These are phyloP conservation scores for Microctenopoma steveboyesi DNA, from an alignment of 2,797 vertebrate genomes.

Conservation along the genomic window DNA sequence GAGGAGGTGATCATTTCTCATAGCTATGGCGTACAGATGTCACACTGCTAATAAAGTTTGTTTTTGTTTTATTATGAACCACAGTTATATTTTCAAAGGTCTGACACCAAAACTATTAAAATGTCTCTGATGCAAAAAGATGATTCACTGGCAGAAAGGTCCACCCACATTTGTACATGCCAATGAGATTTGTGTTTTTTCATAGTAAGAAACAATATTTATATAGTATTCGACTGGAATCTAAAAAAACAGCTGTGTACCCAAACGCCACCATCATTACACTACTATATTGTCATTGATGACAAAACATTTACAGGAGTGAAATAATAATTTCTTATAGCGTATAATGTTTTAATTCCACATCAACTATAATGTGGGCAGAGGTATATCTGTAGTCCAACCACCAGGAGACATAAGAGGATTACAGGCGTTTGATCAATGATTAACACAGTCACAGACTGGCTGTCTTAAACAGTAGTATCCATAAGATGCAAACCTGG, in stretches of 20 bases:
- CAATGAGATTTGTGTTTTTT: slow-evolving; percentile 19
- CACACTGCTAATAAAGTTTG: slow-evolving; percentile 11
- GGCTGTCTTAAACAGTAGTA: slow-evolving; percentile 19
- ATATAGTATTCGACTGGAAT: slow-evolving; percentile 3
- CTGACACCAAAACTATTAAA: slow-evolving; percentile 11
- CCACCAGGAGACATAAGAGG: slow-evolving; percentile 1
- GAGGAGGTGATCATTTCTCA: slow-evolving; percentile 22
- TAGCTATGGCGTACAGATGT: background rate
- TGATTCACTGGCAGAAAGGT: slow-evolving; percentile 12
- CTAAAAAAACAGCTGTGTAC: slow-evolving; percentile 10
- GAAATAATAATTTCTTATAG: background rate
- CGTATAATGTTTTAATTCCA: background rate
- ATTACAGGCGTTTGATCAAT: slow-evolving; percentile 9
- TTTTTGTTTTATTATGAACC: slow-evolving; percentile 24
- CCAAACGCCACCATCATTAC: background rate
- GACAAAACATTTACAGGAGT: slow-evolving; percentile 3
- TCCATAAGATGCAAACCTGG: slow-evolving; percentile 34
- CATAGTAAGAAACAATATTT: slow-evolving; percentile 13
- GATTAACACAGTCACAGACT: slow-evolving; percentile 17
- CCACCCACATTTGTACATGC: slow-evolving; percentile 16
- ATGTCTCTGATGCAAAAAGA: background rate
- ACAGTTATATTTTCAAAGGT: slow-evolving; percentile 12
- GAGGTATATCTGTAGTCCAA: slow-evolving; percentile 12
- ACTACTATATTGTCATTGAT: background rate
- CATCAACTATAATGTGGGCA: background rate